Conservation (phyloP, 2,797 vertebrate genomes). For the Takifugu rubripes region DNA sequence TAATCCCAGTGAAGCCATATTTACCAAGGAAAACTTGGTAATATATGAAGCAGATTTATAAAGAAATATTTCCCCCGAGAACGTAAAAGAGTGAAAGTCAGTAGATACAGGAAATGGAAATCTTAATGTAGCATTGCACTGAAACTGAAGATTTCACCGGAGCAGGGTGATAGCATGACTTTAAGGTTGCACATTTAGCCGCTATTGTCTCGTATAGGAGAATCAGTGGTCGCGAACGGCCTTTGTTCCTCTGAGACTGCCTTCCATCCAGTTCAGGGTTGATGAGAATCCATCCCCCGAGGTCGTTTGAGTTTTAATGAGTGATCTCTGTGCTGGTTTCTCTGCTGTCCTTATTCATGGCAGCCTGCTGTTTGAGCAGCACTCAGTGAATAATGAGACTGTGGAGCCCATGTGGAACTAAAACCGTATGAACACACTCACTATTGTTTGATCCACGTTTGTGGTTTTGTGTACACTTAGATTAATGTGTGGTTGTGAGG, state of each 20-base stretch:
- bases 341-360: conserved; percentile 31
- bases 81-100: background rate
- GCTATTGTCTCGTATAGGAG: no score
- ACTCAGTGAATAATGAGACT: conserved; percentile 34
- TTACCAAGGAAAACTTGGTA: background rate
- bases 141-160: no score
- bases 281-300: conserved; percentile 29
- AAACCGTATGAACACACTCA: conserved; percentile 18
- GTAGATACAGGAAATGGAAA: background rate
- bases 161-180: no score
- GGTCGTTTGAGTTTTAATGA: conserved; percentile 49
- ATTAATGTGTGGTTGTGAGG: conserved; percentile 26
- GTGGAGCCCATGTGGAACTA: conserved; percentile 18
- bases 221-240: no score
- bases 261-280: conserved; percentile 7
- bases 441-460: conserved; percentile 27
- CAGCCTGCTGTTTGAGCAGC: conserved; percentile 35
- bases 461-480: background rate
- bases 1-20: background rate
- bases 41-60: background rate
- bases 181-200: no score
- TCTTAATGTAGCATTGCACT: background rate
- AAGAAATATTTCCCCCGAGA: background rate
- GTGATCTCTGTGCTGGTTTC: conserved; percentile 58
- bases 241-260: conserved; percentile 3